A percentile compares a stretch with the other conserved stretches of the same genome.
phyloP scores from a whole-genome alignment of 2,888 invertebrate species.

The Ametastegia equiseti region DNA sequence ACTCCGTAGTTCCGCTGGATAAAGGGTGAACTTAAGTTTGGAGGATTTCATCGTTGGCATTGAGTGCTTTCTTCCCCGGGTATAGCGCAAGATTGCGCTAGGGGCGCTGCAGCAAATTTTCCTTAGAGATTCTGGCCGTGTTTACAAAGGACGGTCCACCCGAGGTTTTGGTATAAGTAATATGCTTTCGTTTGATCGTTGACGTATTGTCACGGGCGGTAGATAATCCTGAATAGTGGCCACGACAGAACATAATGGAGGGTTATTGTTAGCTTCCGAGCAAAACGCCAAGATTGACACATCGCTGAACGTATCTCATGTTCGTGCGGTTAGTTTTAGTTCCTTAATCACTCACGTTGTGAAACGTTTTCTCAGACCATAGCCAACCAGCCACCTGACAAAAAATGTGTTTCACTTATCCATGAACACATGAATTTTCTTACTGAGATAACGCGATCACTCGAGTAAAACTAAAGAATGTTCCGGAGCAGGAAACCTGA shows the following conservation, averaged over 20 bases:
- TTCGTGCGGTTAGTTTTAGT: background rate
- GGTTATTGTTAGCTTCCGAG: slow-evolving; percentile 24
- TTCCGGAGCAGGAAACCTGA: background rate
- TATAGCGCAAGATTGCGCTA: slow-evolving; percentile 12
- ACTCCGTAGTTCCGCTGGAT: background rate
- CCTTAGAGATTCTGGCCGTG: background rate
- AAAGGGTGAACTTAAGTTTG: slow-evolving; percentile 22
- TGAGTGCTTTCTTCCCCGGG: slow-evolving; percentile 10
- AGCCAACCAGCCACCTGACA: background rate
- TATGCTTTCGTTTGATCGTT: slow-evolving; percentile 38
- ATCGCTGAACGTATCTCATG: background rate
- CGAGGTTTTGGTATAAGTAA: slow-evolving; percentile 14
- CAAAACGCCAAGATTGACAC: background rate
- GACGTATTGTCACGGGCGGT: slow-evolving; percentile 22
- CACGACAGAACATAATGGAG: slow-evolving; percentile 10
- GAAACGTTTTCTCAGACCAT: background rate
- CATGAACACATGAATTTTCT: background rate
- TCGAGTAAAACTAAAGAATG: background rate
- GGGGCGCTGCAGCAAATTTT: slow-evolving; percentile 9
- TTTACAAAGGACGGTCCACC: slow-evolving; percentile 24
- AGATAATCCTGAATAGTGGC: slow-evolving; percentile 29
- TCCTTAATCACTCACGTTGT: slow-evolving; percentile 9
- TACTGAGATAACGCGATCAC: background rate
- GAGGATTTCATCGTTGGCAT: slow-evolving; percentile 7
- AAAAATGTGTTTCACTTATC: background rate